phyloP scores from a whole-genome alignment of 2,797 vertebrate species.

The Amphiprion clarkii region DNA sequence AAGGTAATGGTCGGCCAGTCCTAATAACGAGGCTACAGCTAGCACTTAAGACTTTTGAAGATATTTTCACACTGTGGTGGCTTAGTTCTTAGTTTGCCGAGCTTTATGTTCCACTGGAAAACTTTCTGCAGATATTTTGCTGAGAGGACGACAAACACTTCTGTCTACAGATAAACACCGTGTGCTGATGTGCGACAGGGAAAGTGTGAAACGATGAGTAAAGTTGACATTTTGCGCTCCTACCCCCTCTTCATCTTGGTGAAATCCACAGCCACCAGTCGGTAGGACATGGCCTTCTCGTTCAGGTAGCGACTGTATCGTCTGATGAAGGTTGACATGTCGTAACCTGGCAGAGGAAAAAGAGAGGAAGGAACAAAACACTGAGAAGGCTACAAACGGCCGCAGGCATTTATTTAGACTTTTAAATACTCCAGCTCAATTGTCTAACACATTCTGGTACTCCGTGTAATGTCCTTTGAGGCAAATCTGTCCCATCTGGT shows the following conservation, averaged over 20 bases:
- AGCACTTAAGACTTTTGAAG: no score
- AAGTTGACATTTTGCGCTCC: constrained; percentile 40
- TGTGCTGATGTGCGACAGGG: constrained; percentile 14
- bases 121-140: no score
- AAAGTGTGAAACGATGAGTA: constrained; percentile 24
- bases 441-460: constrained; percentile 1
- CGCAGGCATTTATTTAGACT: neutral
- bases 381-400: neutral
- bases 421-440: neutral
- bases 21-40: no score
- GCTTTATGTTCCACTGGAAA: no score
- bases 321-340: constrained; percentile 97
- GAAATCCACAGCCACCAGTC: constrained; percentile 95
- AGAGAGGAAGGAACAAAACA: no score
- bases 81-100: no score
- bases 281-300: constrained; percentile 96
- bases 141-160: no score
- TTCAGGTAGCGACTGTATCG: constrained; percentile 97
- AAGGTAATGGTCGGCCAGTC: no score
- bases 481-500: constrained; percentile 5
- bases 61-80: no score
- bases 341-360: constrained; percentile 85
- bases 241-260: constrained; percentile 98
- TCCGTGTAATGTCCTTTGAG: neutral
- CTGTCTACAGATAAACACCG: neutral